Percentiles rank a stretch among this genome's conserved stretches.
phyloP scores from a whole-genome alignment of 2,797 vertebrate species.

The Neosilurus mollespiculum region DNA sequence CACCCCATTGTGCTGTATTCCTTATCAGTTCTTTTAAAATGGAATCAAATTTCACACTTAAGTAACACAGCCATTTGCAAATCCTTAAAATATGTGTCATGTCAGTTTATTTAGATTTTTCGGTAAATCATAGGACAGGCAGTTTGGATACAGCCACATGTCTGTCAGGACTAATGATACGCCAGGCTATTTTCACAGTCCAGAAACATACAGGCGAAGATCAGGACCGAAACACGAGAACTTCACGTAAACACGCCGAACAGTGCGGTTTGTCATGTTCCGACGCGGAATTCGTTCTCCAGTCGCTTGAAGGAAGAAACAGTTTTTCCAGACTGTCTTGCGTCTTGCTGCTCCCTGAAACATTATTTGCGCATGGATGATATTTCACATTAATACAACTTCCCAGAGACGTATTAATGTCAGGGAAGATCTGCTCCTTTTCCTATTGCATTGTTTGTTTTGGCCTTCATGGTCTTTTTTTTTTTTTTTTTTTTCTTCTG shows the following conservation, averaged over 20 bases:
- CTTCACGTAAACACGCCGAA: conserved; percentile 7
- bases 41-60: background rate
- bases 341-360: conserved; percentile 11
- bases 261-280: conserved; percentile 43
- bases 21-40: background rate
- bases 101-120: conserved; percentile 17
- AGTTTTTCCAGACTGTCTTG: conserved; percentile 37
- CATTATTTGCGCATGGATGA: conserved; percentile 42
- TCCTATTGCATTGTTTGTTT: conserved; percentile 4
- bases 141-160: conserved; percentile 12
- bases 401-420: conserved; percentile 37
- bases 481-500: background rate
- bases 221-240: conserved; percentile 20
- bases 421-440: background rate
- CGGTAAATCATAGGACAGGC: background rate
- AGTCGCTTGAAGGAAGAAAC: conserved; percentile 24
- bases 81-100: background rate
- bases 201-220: conserved; percentile 2
- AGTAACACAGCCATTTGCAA: background rate
- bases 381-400: conserved; percentile 37
- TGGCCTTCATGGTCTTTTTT: background rate
- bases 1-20: background rate
- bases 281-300: conserved; percentile 32
- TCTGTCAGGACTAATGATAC: conserved; percentile 14
- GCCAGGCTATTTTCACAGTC: conserved; percentile 8